Conservation (phyloP, 1,140 invertebrate species). For the Megathymus violae region DNA sequence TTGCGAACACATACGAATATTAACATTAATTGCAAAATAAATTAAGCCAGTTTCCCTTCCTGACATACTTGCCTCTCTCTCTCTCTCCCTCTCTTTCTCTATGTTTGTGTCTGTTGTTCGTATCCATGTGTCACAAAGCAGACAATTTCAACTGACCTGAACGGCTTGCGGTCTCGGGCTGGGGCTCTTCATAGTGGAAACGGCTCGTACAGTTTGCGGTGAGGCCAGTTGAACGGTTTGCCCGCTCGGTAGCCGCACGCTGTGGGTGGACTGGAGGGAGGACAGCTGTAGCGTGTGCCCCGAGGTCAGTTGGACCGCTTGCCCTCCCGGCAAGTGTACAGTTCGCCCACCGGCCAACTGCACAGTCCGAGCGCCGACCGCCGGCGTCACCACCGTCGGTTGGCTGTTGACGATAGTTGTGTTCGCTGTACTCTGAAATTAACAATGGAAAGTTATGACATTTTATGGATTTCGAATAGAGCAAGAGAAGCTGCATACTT, state of each 20-base stretch:
- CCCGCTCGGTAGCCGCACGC: slow-evolving; percentile 66
- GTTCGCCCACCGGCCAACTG: slow-evolving; percentile 63
- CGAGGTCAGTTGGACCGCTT: slow-evolving; percentile 58
- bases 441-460: too few species aligned
- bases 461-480: too few species aligned
- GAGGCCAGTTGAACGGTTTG: slow-evolving; percentile 69
- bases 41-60: too few species aligned
- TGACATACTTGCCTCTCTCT: too few species aligned
- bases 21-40: too few species aligned
- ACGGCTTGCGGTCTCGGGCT: slow-evolving; percentile 44
- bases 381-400: slow-evolving; percentile 51
- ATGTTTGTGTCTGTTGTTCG: too few species aligned
- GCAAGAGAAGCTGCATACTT: too few species aligned
- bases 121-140: too few species aligned
- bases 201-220: slow-evolving; percentile 52
- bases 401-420: slow-evolving; percentile 57
- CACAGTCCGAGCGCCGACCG: slow-evolving; percentile 58
- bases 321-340: slow-evolving; percentile 60
- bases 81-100: too few species aligned
- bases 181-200: slow-evolving; percentile 49
- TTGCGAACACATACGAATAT: too few species aligned
- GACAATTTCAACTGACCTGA: slow-evolving; percentile 48
- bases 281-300: slow-evolving; percentile 66
- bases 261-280: slow-evolving; percentile 62
- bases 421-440: slow-evolving; percentile 57